Evolutionary conservation across 2,113 vertebrate genomes (phyloP).

Genomic region (Mesocricetus auratus): DNA sequence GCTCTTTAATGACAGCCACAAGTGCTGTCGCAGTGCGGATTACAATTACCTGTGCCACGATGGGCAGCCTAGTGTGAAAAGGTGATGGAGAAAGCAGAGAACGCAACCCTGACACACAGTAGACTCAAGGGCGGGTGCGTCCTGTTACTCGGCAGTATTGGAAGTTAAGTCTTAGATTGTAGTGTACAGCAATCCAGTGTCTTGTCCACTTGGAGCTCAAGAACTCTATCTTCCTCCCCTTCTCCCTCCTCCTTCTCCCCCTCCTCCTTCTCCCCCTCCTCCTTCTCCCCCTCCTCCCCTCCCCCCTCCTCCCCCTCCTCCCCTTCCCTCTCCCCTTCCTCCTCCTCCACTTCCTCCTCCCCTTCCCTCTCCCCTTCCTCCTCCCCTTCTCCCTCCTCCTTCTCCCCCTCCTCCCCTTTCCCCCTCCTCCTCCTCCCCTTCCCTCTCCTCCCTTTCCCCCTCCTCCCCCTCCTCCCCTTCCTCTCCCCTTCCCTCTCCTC

Average conservation of each 20-base stretch:
- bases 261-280: background rate
- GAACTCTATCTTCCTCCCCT: background rate
- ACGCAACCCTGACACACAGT: background rate
- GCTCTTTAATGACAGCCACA: background rate
- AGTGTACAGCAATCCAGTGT: background rate
- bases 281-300: too few relatives aligned
- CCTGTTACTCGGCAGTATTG: background rate
- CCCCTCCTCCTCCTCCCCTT: background rate
- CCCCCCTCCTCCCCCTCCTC: background rate
- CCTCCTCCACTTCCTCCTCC: background rate
- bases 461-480: background rate
- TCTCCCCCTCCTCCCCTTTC: background rate
- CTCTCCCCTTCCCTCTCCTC: too few relatives aligned
- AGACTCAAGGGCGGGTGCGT: background rate
- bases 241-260: background rate
- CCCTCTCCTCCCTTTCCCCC: background rate
- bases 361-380: too few relatives aligned
- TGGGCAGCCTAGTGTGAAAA: background rate
- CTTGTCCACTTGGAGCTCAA: background rate
- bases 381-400: background rate
- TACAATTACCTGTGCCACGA: background rate
- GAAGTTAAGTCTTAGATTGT: conserved; percentile 26
- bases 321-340: background rate
- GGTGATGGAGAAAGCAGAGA: background rate
- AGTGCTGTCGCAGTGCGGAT: background rate